Conservation (phyloP, 2,888 invertebrate species). For the Megamerina dolium region DNA sequence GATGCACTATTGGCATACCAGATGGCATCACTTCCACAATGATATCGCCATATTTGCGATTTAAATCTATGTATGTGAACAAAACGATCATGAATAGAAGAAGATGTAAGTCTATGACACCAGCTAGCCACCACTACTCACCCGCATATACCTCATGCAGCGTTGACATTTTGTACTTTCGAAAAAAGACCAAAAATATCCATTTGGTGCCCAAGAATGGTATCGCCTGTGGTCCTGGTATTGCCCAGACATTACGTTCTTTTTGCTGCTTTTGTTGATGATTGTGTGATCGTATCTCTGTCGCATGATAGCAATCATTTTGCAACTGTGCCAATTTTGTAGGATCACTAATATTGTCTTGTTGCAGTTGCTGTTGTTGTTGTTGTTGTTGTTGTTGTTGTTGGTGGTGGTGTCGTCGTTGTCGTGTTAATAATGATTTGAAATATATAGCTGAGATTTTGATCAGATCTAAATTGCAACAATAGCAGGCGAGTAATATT, state of each 20-base stretch:
- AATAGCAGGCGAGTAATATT: slow-evolving; percentile 40
- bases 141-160: slow-evolving; percentile 75
- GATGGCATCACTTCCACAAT: slow-evolving; percentile 72
- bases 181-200: slow-evolving; percentile 59
- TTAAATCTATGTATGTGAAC: slow-evolving; percentile 54
- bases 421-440: slow-evolving; percentile 30
- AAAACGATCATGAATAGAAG: background rate
- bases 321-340: slow-evolving; percentile 8
- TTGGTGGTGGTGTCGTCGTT: too few relatives aligned
- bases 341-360: too few relatives aligned
- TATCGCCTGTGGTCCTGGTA: slow-evolving; percentile 69
- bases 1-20: slow-evolving; percentile 65
- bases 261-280: too few relatives aligned
- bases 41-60: slow-evolving; percentile 67
- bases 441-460: slow-evolving; percentile 33
- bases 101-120: background rate
- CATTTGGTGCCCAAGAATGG: slow-evolving; percentile 76
- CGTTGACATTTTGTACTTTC: slow-evolving; percentile 63
- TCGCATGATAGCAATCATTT: slow-evolving; percentile 34
- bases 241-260: slow-evolving; percentile 40
- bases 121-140: slow-evolving; percentile 44
- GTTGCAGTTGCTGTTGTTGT: background rate
- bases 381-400: slow-evolving; percentile 2
- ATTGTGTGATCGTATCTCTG: slow-evolving; percentile 24
- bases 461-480: slow-evolving; percentile 38